A percentile compares a stretch with the other conserved stretches of the same genome.
phyloP scores from a whole-genome alignment of 1,140 invertebrate genomes.

The Psix sp. region DNA sequence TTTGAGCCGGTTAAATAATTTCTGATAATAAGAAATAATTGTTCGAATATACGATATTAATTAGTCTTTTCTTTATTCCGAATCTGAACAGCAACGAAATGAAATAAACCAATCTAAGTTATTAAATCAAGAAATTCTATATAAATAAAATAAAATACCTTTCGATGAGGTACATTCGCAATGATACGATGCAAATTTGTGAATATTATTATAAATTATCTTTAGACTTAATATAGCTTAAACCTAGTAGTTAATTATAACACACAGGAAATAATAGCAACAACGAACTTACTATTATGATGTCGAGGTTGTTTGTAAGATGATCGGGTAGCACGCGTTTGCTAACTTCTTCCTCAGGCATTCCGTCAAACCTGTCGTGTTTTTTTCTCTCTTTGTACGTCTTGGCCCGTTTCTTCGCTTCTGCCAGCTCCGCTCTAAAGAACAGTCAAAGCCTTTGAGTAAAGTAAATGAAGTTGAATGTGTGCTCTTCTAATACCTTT shows the following conservation, averaged over 20 bases:
- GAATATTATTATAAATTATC: too few relatives aligned
- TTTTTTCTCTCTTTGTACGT: conserved; percentile 94
- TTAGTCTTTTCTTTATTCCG: too few relatives aligned
- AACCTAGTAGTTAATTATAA: conserved; percentile 26
- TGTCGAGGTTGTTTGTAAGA: conserved; percentile 93
- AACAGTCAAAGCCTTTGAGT: conserved; percentile 59
- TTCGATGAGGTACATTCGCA: too few relatives aligned
- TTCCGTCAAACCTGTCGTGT: conserved; percentile 97
- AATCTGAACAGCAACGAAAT: too few relatives aligned
- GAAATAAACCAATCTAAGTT: too few relatives aligned
- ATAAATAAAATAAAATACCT: too few relatives aligned
- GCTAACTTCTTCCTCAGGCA: conserved; percentile 97
- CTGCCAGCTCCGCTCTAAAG: conserved; percentile 81
- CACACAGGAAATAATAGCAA: conserved; percentile 35
- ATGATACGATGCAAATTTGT: too few relatives aligned
- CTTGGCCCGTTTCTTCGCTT: conserved; percentile 81
- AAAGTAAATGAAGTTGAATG: conserved; percentile 53
- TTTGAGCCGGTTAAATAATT: too few relatives aligned
- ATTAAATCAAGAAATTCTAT: too few relatives aligned
- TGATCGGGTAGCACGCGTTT: conserved; percentile 95
- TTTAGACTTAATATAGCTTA: too few relatives aligned
- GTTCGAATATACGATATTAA: too few relatives aligned
- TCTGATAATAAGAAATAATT: too few relatives aligned
- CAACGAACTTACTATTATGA: conserved; percentile 94
- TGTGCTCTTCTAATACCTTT: conserved; percentile 43